A percentile compares a stretch with the other conserved stretches of the same genome.
Conservation (phyloP, 2,797 vertebrate genomes). For the Cyprinella venusta region DNA sequence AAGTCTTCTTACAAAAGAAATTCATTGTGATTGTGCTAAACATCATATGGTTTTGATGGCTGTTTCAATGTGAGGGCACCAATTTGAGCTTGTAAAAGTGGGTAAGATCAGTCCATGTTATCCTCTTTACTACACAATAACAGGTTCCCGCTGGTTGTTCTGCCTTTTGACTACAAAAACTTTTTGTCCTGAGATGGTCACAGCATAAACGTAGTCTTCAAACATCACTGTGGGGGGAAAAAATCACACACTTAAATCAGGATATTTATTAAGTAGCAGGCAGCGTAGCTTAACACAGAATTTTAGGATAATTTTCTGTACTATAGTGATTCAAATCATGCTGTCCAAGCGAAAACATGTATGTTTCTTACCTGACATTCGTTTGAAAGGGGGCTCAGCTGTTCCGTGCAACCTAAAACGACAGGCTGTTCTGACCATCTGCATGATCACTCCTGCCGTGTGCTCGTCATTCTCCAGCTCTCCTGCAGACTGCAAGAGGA, state of each 20-base stretch:
- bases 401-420: constrained; percentile 80
- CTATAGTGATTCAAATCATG: neutral
- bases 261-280: neutral
- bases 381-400: constrained; percentile 83
- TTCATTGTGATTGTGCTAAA: constrained; percentile 2
- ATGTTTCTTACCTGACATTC: constrained; percentile 82
- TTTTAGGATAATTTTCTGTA: neutral
- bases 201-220: constrained; percentile 86
- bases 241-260: neutral
- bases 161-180: constrained; percentile 93
- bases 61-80: constrained; percentile 4
- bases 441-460: constrained; percentile 84
- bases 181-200: constrained; percentile 89
- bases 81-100: neutral
- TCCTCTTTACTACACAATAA: constrained; percentile 72
- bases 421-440: constrained; percentile 88
- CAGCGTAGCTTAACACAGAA: neutral
- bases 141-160: constrained; percentile 84
- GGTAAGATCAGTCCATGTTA: constrained; percentile 30
- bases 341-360: neutral
- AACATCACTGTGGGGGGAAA: constrained; percentile 84
- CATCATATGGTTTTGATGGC: constrained; percentile 4
- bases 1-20: constrained; percentile 13
- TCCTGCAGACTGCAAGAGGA: constrained; percentile 82
- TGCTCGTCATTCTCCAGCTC: constrained; percentile 92